These are phyloP conservation scores for Epirrhoe tristata DNA, from an alignment of 2,888 invertebrate genomes.

Conservation along the genomic window DNA sequence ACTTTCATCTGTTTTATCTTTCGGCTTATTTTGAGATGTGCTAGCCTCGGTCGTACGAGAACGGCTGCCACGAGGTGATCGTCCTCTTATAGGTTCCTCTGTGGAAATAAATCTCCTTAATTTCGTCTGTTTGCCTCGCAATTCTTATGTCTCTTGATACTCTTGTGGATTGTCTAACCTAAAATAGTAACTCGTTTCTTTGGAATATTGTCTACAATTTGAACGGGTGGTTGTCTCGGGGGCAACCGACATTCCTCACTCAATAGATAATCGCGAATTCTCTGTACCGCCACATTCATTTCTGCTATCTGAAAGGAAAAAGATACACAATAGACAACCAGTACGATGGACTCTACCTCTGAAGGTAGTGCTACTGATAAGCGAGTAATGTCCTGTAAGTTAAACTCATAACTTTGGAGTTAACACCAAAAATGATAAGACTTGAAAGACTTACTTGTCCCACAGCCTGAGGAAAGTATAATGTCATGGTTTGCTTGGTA, in stretches of 20 bases:
- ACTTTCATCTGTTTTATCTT: slow-evolving; percentile 24
- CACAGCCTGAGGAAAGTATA: slow-evolving; percentile 87
- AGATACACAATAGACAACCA: not conserved
- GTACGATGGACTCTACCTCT: not conserved
- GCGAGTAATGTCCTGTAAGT: too few species aligned
- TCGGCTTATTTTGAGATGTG: slow-evolving; percentile 56
- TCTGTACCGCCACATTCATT: slow-evolving; percentile 76
- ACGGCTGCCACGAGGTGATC: slow-evolving; percentile 14
- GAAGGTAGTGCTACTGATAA: not conserved
- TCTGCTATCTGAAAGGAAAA: slow-evolving; percentile 69
- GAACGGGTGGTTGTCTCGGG: slow-evolving; percentile 56
- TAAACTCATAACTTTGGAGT: too few species aligned
- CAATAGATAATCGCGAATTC: slow-evolving; percentile 74
- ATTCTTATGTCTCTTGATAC: too few species aligned
- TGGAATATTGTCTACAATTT: slow-evolving; percentile 39
- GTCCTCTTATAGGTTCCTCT: slow-evolving; percentile 32
- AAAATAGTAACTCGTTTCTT: slow-evolving; percentile 73
- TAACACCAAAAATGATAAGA: not conserved
- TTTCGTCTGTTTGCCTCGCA: too few species aligned
- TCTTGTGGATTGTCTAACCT: slow-evolving; percentile 48
- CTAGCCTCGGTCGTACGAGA: slow-evolving; percentile 47
- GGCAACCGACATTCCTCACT: slow-evolving; percentile 72
- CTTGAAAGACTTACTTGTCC: slow-evolving; percentile 65
- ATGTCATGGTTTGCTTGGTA: slow-evolving; percentile 89
- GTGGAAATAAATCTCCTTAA: not conserved